phyloP scores from a whole-genome alignment of 2,888 invertebrate genomes.

The Cheilosia variabilis region DNA sequence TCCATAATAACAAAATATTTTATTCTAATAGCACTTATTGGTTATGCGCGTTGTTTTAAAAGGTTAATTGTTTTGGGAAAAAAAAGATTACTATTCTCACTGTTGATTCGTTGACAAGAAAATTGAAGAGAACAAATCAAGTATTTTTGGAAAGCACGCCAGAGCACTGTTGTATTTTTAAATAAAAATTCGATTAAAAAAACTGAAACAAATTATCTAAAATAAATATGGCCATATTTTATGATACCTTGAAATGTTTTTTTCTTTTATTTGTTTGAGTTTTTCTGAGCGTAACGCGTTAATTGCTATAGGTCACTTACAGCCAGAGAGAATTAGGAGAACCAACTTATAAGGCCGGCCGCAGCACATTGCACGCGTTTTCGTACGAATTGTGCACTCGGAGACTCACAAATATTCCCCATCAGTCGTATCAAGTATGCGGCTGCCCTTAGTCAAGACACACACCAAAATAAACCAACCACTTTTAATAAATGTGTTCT shows the following conservation, averaged over 20 bases:
- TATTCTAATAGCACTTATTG: constrained; percentile 48
- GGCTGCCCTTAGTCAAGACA: no score
- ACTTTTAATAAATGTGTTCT: no score
- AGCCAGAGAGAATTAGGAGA: no score
- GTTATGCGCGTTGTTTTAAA: constrained; percentile 34
- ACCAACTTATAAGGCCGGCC: no score
- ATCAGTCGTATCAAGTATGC: no score
- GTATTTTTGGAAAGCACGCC: constrained; percentile 59
- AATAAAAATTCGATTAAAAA: constrained; percentile 38
- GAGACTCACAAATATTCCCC: no score
- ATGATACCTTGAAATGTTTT: constrained; percentile 47
- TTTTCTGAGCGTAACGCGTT: no score
- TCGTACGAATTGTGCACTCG: no score
- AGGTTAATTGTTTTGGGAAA: neutral
- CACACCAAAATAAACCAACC: no score
- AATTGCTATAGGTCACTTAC: no score
- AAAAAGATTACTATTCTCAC: neutral
- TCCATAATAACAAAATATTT: constrained; percentile 36
- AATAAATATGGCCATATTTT: constrained; percentile 69
- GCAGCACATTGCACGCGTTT: no score
- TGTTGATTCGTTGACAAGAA: neutral
- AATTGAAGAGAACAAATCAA: constrained; percentile 18
- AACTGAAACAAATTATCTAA: constrained; percentile 29
- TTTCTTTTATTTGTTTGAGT: neutral
- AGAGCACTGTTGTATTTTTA: constrained; percentile 68